Evolutionary conservation across 2,797 vertebrate genomes (phyloP).

Genomic region (Lepus oiostolus): DNA sequence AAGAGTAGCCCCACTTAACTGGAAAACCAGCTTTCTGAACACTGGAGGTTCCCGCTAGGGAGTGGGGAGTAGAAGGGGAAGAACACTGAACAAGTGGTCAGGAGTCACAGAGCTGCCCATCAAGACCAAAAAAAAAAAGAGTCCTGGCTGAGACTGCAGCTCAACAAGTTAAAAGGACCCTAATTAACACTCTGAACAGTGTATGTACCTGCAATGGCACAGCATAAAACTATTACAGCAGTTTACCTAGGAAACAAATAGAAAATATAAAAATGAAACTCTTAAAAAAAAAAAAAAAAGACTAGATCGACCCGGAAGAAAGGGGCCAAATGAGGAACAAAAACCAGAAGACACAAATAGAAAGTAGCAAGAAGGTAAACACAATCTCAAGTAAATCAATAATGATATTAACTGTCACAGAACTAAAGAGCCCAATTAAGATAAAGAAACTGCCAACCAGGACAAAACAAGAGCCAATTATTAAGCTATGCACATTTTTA

Average conservation of each 20-base stretch:
- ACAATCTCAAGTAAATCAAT: neutral
- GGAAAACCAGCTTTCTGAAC: neutral
- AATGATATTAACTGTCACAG: constrained; percentile 38
- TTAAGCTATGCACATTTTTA: neutral
- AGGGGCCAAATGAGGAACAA: constrained; percentile 36
- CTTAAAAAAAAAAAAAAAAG: neutral
- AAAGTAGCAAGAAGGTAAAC: constrained; percentile 29
- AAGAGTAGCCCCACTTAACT: constrained; percentile 35
- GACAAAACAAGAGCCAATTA: constrained; percentile 31
- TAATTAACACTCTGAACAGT: neutral
- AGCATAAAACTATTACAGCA: neutral
- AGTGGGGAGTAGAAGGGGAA: neutral
- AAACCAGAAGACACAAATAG: neutral
- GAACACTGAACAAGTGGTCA: neutral
- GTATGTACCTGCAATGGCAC: neutral
- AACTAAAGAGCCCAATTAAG: neutral
- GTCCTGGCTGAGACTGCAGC: neutral
- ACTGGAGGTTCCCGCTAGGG: neutral
- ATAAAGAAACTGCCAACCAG: neutral
- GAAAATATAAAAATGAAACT: neutral
- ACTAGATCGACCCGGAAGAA: neutral
- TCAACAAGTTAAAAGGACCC: neutral
- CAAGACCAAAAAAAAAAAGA: neutral
- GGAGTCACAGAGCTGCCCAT: neutral
- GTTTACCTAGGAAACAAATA: constrained; percentile 11